Conservation (phyloP, 1,140 invertebrate species). For the Philotrypesis tridentata region DNA sequence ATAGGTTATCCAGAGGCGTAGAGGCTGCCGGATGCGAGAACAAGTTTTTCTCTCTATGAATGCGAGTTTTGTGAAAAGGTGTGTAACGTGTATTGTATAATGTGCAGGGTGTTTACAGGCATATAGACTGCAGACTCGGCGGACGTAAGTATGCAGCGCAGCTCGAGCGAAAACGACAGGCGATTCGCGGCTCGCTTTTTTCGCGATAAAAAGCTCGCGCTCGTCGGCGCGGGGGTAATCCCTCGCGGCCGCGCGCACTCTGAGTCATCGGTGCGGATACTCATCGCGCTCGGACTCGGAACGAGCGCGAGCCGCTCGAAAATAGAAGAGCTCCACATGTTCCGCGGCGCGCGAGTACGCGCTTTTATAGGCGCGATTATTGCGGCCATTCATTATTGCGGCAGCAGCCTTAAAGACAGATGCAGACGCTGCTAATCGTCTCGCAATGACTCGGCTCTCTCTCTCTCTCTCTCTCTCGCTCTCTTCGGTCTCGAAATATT, state of each 20-base stretch:
- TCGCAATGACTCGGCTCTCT: neutral
- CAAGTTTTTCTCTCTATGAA: conserved; percentile 21
- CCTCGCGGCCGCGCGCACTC: too few species aligned
- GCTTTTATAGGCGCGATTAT: neutral
- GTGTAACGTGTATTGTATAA: conserved; percentile 11
- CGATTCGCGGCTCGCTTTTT: too few species aligned
- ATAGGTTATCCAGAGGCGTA: conserved; percentile 8
- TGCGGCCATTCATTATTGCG: neutral
- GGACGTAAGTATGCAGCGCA: too few species aligned
- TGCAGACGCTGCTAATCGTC: neutral
- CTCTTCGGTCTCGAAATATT: too few species aligned
- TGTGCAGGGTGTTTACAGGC: too few species aligned
- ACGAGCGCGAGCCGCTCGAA: neutral
- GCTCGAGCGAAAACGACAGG: too few species aligned
- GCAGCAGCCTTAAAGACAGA: too few species aligned
- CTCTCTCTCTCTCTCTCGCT: too few species aligned
- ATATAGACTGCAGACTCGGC: neutral
- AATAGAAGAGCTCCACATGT: neutral
- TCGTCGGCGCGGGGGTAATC: too few species aligned
- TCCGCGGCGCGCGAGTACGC: neutral
- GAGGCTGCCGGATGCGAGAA: conserved; percentile 39
- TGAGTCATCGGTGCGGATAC: neutral
- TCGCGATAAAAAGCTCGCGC: too few species aligned
- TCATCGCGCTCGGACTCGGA: too few species aligned
- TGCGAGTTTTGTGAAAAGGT: conserved; percentile 31